Percentiles rank a stretch among this genome's conserved stretches.
These are phyloP conservation scores for Onychorhynchus coronatus DNA, from an alignment of 2,113 vertebrate species.

Conservation along the genomic window DNA sequence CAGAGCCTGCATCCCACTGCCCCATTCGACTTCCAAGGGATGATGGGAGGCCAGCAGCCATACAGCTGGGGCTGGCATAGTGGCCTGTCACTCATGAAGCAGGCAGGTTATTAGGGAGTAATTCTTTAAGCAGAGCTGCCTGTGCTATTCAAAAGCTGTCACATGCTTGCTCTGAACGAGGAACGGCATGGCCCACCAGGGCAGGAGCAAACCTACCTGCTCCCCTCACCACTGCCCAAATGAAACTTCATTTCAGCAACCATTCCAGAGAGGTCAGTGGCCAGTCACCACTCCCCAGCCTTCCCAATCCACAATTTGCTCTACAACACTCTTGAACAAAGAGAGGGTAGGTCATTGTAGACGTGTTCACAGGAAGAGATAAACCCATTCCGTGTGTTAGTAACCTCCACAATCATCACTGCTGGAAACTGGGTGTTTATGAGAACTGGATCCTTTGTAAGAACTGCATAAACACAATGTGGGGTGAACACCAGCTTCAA, in stretches of 20 bases:
- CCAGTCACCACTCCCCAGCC: not conserved
- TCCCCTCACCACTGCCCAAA: not conserved
- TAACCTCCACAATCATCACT: not conserved
- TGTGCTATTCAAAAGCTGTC: not conserved
- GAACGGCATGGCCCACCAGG: fast-evolving
- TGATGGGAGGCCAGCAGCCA: not conserved
- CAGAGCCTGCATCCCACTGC: not conserved
- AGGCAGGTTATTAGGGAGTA: not conserved
- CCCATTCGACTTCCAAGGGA: not conserved
- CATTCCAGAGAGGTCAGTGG: not conserved
- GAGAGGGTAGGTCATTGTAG: not conserved
- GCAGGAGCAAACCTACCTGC: not conserved
- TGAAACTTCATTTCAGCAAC: not conserved
- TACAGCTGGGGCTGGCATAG: not conserved
- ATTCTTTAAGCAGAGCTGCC: not conserved
- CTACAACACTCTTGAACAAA: not conserved
- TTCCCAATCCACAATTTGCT: not conserved
- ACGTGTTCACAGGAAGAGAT: not conserved
- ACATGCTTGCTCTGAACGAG: fast-evolving
- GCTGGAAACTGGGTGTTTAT: not conserved
- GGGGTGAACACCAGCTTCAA: not conserved
- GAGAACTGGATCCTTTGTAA: not conserved
- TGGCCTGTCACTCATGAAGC: not conserved
- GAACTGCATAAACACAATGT: not conserved
- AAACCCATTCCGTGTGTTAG: not conserved